Percentiles rank a stretch among this genome's conserved stretches.
phyloP scores from a whole-genome alignment of 2,888 invertebrate species.

The Parascotia fuliginaria region DNA sequence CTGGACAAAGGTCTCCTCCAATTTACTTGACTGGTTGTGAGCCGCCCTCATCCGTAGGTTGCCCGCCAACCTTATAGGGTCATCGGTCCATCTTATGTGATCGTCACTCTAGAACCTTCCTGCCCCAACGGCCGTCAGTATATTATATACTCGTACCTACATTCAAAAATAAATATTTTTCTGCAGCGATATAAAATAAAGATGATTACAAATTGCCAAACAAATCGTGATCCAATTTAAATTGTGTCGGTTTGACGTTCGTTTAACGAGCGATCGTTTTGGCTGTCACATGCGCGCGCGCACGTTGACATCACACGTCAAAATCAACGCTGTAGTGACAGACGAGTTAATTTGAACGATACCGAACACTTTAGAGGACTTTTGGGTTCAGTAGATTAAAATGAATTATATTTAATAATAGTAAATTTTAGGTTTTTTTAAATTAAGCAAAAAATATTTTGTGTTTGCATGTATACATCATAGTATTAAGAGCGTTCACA shows the following conservation, averaged over 20 bases:
- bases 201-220: conserved; percentile 27
- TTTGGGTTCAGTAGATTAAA: conserved; percentile 36
- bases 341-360: conserved; percentile 77
- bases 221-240: conserved; percentile 66
- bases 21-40: no score
- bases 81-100: no score
- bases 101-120: no score
- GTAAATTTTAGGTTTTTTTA: neutral
- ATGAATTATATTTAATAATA: neutral
- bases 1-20: no score
- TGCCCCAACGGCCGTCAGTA: no score
- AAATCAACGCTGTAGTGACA: conserved; percentile 71
- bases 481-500: no score
- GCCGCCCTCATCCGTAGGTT: no score
- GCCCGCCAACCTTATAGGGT: no score
- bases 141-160: no score
- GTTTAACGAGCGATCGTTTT: conserved; percentile 50
- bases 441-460: no score
- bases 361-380: conserved; percentile 50
- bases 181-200: conserved; percentile 3
- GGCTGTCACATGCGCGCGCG: conserved; percentile 62
- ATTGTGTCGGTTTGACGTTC: conserved; percentile 45
- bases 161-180: neutral
- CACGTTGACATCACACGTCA: conserved; percentile 72
- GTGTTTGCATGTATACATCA: no score